A percentile compares a stretch with the other conserved stretches of the same genome.
Evolutionary conservation across 2,113 vertebrate species (phyloP).

Genomic region (Actinemys pallida): DNA sequence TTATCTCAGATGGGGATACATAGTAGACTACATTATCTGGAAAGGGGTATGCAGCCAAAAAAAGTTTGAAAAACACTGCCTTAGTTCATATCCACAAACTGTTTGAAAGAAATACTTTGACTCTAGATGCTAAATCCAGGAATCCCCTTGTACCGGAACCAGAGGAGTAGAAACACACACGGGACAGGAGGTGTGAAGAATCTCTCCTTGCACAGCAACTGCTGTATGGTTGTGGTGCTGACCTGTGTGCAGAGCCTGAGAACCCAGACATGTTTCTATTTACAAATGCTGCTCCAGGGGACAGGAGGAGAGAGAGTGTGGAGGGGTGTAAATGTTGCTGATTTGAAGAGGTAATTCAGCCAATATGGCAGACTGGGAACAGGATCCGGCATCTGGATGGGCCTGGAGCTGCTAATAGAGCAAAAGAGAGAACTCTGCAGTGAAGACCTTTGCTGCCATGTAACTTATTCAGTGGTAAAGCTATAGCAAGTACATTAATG

Average conservation of each 20-base stretch:
- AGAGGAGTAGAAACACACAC: neutral
- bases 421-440: neutral
- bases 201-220: neutral
- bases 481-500: neutral
- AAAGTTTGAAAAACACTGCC: neutral
- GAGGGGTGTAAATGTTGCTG: rapidly evolving
- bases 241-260: neutral
- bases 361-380: neutral
- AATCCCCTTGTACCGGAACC: rapidly evolving
- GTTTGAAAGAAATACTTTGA: neutral
- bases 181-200: neutral
- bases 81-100: neutral
- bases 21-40: neutral
- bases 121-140: neutral
- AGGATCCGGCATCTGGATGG: neutral
- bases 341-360: rapidly evolving
- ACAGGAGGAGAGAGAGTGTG: neutral
- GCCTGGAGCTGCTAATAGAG: neutral
- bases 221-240: neutral
- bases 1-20: neutral
- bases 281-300: neutral
- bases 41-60: neutral
- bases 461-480: neutral
- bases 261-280: neutral
- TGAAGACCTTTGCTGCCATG: rapidly evolving